Conservation (phyloP, 1,140 invertebrate genomes). For the Holcopasites calliopsidis region DNA sequence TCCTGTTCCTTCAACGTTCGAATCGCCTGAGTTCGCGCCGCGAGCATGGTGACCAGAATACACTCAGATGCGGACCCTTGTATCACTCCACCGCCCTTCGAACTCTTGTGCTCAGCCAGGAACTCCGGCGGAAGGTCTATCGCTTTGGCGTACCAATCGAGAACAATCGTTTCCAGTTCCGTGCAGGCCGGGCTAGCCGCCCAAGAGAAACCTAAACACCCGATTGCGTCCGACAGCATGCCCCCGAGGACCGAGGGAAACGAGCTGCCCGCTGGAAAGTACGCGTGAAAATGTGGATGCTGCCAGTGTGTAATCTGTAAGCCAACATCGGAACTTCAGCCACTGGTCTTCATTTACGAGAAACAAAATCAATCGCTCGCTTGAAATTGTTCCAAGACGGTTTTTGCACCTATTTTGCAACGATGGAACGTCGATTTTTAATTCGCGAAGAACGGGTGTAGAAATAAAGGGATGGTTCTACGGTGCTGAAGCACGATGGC, state of each 20-base stretch:
- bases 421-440: too few species aligned
- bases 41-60: constrained; percentile 90
- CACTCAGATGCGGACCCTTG: constrained; percentile 92
- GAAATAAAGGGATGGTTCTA: not conserved
- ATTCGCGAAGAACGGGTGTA: not conserved
- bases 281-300: constrained; percentile 97
- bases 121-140: constrained; percentile 81
- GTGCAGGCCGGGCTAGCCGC: constrained; percentile 92
- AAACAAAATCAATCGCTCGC: too few species aligned
- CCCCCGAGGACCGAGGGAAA: constrained; percentile 96
- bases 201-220: constrained; percentile 97
- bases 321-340: not conserved
- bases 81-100: constrained; percentile 89
- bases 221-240: constrained; percentile 95
- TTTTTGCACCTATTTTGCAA: not conserved
- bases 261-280: constrained; percentile 97
- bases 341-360: not conserved
- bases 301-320: constrained; percentile 96
- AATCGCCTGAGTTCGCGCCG: constrained; percentile 88
- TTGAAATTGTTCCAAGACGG: not conserved
- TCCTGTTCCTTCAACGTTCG: constrained; percentile 84
- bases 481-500: not conserved
- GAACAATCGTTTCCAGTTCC: constrained; percentile 90
- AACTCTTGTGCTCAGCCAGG: constrained; percentile 78
- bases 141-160: constrained; percentile 84